Base-by-base conservation (phyloP, 64 coral and sea anemone species). In the Porites australiensis region DNA sequence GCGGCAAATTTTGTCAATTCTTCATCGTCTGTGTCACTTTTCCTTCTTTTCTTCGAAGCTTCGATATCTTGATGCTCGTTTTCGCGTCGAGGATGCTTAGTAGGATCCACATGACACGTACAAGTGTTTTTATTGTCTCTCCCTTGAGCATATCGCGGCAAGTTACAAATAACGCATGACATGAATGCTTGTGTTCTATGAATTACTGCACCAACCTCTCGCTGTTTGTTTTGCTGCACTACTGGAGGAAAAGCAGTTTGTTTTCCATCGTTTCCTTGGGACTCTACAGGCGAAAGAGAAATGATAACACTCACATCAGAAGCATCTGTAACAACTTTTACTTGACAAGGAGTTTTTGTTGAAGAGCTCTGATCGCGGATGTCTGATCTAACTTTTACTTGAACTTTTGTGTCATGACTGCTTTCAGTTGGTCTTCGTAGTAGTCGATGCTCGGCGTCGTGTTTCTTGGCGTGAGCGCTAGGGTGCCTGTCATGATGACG, bases 101-200 rank as follows among this genome's bases (percentile, higher is more conserved):
- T 74, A 44, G 72, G 82, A 20, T 84, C 71, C 7, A 14, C 63
- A 4, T 86, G 82, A 27, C 91, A 93, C n/a, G 71, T 67, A 64
- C 91, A 93, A 47, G 52, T 45, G 2, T 92, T 20, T 4, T 7
- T 37, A 4, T 13, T 58, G 55, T 76, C 91, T 8, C 59, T 88
- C 27, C 72, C 82, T 4, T 94, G 92, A 13, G 77, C 86, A 44
- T 73, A 51, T 81, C 60, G 81, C 4, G 95, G 95, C 51, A 97
- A 64, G 50, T 91, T 90, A 50, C 95, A 97, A 46, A 97, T 63
- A 9, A 97, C 92, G 76, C 95, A 97, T 4, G 87, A 86, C 27
- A 74, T 91, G 23, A 94, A 97, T 2, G 81, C 95, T 13, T 66
- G 51, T 5, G 95, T 97, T 13, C 95, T 89, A 18, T 94, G 95